Evolutionary conservation across 2,888 invertebrate genomes (phyloP).

Genomic region (Drosophila pullipes): DNA sequence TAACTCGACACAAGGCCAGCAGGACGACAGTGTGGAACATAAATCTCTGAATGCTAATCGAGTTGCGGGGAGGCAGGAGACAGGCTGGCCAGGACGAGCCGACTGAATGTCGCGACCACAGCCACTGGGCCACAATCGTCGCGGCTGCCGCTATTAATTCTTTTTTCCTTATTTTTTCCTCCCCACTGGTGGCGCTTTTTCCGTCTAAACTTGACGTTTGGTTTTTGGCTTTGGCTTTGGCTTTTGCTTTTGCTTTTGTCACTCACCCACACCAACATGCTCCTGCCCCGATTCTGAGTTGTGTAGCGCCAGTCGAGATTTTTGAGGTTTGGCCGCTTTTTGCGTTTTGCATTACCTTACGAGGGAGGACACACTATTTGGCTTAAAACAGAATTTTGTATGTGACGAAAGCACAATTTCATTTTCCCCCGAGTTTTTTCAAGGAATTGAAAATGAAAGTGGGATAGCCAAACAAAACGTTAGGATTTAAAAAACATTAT

Average conservation of each 20-base stretch:
- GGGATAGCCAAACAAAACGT: not conserved
- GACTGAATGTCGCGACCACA: conserved; percentile 69
- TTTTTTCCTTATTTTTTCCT: conserved; percentile 52
- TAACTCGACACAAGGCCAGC: conserved; percentile 24
- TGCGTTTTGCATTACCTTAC: conserved; percentile 14
- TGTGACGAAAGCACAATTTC: conserved; percentile 38
- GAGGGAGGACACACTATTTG: conserved; percentile 51
- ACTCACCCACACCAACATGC: not conserved
- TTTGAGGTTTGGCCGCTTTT: conserved; percentile 57
- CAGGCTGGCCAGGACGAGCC: conserved; percentile 24
- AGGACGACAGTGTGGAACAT: conserved; percentile 18
- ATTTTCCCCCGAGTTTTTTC: conserved; percentile 15
- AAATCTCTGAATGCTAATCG: conserved; percentile 79
- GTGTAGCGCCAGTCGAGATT: conserved; percentile 56
- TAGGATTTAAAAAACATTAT: not conserved
- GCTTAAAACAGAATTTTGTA: conserved; percentile 69
- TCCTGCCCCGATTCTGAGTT: conserved; percentile 10
- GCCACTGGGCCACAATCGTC: conserved; percentile 71
- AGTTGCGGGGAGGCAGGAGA: conserved; percentile 51
- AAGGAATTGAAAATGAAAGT: not conserved
- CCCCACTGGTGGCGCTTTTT: conserved; percentile 4
- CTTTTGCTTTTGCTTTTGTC: conserved; percentile 26
- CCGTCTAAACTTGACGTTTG: conserved; percentile 58
- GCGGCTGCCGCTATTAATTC: conserved; percentile 77
- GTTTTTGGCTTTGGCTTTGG: conserved; percentile 27